Base-by-base conservation (phyloP, 2,888 invertebrate species). In the Flexamia atlantica region DNA sequence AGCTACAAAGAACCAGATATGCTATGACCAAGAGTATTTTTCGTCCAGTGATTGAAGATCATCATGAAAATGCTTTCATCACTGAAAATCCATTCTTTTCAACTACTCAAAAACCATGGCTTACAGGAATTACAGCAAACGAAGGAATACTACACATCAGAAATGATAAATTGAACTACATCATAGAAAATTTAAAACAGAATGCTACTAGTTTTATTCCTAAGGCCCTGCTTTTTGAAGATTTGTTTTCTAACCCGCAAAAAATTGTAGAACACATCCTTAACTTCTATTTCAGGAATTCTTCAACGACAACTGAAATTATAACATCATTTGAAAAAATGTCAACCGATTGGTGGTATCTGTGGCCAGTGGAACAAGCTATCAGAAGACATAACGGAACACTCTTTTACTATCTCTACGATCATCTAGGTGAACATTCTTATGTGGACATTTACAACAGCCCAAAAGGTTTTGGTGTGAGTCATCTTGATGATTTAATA, bases 81-180 rank as follows among this genome's bases (percentile, higher is more conserved):
- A 50, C 79, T 28, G 4, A 25, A 79, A 79, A 32, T 30, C 79
- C 53, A 14, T 53, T 30, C 30, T 12, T n/a, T 14, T 9, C 53
- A 28, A 25, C 53, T 4, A 79, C 79, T 79, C n/a, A 53, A 17
- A 79, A 79, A 53, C 53, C 79, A 17, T 79, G 79, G 79, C 28
- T 79, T 12, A 10, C 25, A 30, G 79, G 79, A 2, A n/a, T 79
- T 14, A 79, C 79, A 28, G 50, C 79, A 1, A 79, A 79, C 23
- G 79, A 79, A 53, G 79, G 79, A 2, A 20, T 79, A 25, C n/a
- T 79, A 42, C 23, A 40, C 23, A 74, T 74, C 10, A 5, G 23
- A 42, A 42, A 7, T 5, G 42, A 23, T 40, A 42, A 42, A n/a
- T 74, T 74, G 42, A 74, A 74, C 23, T 25, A 74, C 25, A 74